Percentiles rank a stretch among this genome's conserved stretches.
These are phyloP conservation scores for Bombylius major DNA, from an alignment of 2,888 invertebrate species.

Conservation along the genomic window DNA sequence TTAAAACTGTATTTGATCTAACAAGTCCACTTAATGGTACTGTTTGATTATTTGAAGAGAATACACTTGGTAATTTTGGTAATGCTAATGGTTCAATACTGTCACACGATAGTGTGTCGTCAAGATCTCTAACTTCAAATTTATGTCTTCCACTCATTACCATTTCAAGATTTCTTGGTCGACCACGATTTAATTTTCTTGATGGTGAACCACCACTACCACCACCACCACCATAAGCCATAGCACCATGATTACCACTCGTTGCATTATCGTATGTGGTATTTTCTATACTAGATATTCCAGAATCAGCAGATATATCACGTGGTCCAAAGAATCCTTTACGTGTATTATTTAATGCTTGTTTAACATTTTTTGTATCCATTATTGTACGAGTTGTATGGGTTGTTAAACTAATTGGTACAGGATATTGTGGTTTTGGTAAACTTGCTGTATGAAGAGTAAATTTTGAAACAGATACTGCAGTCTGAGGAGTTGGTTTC, in stretches of 20 bases:
- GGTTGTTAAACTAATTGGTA: conserved; percentile 34
- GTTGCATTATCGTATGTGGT: conserved; percentile 22
- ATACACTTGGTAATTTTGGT: conserved; percentile 30
- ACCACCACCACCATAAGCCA: conserved; percentile 9
- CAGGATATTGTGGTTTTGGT: conserved; percentile 60
- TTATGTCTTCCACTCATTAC: conserved; percentile 58
- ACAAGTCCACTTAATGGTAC: conserved; percentile 31
- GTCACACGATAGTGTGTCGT: conserved; percentile 38
- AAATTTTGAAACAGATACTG: conserved; percentile 42
- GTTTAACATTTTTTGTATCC: conserved; percentile 60
- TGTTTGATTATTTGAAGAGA: conserved; percentile 26
- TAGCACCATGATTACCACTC: conserved; percentile 8
- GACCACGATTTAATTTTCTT: conserved; percentile 30
- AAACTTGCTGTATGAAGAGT: conserved; percentile 58
- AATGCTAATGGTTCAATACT: conserved; percentile 32
- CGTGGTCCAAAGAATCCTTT: conserved; percentile 33
- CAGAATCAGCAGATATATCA: conserved; percentile 36
- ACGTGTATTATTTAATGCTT: conserved; percentile 56
- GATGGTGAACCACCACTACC: conserved; percentile 19
- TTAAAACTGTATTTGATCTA: conserved; percentile 32
- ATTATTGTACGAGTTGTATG: conserved; percentile 38
- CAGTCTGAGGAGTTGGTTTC: conserved; percentile 34
- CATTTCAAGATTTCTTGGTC: conserved; percentile 60
- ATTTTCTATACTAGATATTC: conserved; percentile 34
- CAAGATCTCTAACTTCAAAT: conserved; percentile 58